phyloP scores from a whole-genome alignment of 2,797 vertebrate genomes.

The Bothrops alternatus region DNA sequence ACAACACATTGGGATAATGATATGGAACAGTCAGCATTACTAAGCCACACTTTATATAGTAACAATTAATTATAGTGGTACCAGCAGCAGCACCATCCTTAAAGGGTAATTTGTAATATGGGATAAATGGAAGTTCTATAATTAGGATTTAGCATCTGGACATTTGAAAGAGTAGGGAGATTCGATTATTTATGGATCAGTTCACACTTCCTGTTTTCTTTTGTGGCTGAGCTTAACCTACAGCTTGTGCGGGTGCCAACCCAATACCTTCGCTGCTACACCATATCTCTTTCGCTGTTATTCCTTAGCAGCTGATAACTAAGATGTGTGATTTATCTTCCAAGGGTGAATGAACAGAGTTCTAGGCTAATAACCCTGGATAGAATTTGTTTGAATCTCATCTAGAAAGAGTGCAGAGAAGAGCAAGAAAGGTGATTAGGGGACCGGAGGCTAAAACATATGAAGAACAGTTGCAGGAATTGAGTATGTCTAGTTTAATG shows the following conservation, averaged over 20 bases:
- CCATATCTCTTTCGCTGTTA: background rate
- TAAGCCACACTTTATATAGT: slow-evolving; percentile 2
- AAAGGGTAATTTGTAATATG: background rate
- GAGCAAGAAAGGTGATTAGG: background rate
- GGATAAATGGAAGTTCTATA: background rate
- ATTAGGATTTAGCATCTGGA: background rate
- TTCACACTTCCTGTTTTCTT: background rate
- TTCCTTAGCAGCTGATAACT: background rate
- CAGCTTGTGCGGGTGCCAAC: background rate
- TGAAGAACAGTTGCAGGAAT: too few relatives aligned
- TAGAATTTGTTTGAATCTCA: background rate
- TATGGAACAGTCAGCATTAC: slow-evolving; percentile 1
- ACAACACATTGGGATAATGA: slow-evolving; percentile 9
- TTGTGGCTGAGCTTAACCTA: background rate
- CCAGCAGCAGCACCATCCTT: background rate
- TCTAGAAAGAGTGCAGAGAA: background rate
- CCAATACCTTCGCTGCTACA: background rate
- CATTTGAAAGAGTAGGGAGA: background rate
- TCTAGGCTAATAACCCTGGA: background rate
- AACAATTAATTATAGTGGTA: background rate
- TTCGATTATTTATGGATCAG: background rate
- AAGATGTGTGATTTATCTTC: background rate
- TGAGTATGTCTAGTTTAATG: too few relatives aligned
- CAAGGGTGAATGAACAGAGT: background rate
- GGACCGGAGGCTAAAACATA: background rate